Base-by-base conservation (phyloP, 2,888 invertebrate genomes). In the Lobophora halterata region DNA sequence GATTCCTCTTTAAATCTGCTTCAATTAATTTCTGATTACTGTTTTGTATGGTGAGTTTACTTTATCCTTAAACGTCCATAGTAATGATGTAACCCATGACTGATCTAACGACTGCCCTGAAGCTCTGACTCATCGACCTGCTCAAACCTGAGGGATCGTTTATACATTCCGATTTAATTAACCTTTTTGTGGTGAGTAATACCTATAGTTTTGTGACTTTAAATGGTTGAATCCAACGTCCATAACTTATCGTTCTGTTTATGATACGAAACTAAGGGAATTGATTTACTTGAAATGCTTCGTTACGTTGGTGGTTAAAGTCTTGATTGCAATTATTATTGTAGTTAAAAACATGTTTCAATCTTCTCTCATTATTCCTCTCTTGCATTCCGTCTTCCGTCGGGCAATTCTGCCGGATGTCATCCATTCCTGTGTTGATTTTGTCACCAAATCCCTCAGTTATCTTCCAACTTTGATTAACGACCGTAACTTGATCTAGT, bases 81-180 rank as follows among this genome's bases (percentile, higher is more conserved):
- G 18, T n/a, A n/a, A n/a, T 79, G 79, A 80, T 71, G 78, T 60
- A 77, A 80, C 65, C 67, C 58, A 61, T 69, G 70, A 61, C 61
- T 65, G 67, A 73, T 76, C 71, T 69, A 59, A 67, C 60, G 62
- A 69, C 73, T 69, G 70, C 72, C 69, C 68, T 71, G 61, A 53
- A 54, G 35, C 44, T 53, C 56, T 81, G 79, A 81, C 56, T 81
- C 80, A 82, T 32, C 32, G 39, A 29, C 49, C 41, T 52, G 53
- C 48, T 38, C 24, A 34, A 55, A 59, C 59, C 62, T 54, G 54
- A 52, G 58, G 55, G 60, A 59, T 58, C 52, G 56, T 58, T n/a
- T 46, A 72, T 65, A 68, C 63, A 65, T 67, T 61, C 61, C 43
- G 61, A 59, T 67, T 77, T 71, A 67, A 72, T 75, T 69, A 71